Evolutionary conservation across 2,113 vertebrate species (phyloP), one percentile per base, ranked within the genome.

Genomic region (Dipodomys spectabilis): DNA sequence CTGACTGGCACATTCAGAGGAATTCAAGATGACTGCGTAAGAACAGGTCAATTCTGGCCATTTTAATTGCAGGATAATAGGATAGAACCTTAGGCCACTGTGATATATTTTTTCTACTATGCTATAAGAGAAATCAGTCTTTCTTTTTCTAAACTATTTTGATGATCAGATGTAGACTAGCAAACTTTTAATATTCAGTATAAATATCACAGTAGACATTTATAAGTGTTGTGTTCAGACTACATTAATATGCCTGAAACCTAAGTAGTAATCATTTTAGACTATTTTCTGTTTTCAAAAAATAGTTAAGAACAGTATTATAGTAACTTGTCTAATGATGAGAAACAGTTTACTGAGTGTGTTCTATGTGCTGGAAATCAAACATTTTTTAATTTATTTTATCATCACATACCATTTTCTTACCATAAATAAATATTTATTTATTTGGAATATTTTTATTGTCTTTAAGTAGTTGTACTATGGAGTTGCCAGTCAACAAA

Each of bases 31-130:
- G 97, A 98, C 95, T 30, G 53, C 95, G 97, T 98, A 97, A 97
- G 91, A 97, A 69, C 11, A 96, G 96, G 96, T 97, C 97, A 96
- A 68, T 94, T 97, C 97, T 97, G 96, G 95, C 92, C 93, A 90
- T 85, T 97, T 98, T 98, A 98, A 98, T 97, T 98, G 97, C 94
- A 97, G 89, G 86, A 77, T 82, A 93, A 90, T 74, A 91, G 92
- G 44, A 97, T 95, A 90, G 62, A 86, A 93, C 86, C 81, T 93
- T 87, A 74, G 72, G 93, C 79, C 74, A 95, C 39, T 35, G 57
- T n/a, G 32, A 5, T 88, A 78, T 88, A 16, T 57, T 57, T 13
- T 87, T 68, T 93, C 44, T 44, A 82, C 22, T 3, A 82, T 86
- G 91, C 57, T 95, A 95, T 45, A 83, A 92, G 95, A 93, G 53